Base-by-base conservation (phyloP, 2,888 invertebrate species). In the Drosophila rellima region DNA sequence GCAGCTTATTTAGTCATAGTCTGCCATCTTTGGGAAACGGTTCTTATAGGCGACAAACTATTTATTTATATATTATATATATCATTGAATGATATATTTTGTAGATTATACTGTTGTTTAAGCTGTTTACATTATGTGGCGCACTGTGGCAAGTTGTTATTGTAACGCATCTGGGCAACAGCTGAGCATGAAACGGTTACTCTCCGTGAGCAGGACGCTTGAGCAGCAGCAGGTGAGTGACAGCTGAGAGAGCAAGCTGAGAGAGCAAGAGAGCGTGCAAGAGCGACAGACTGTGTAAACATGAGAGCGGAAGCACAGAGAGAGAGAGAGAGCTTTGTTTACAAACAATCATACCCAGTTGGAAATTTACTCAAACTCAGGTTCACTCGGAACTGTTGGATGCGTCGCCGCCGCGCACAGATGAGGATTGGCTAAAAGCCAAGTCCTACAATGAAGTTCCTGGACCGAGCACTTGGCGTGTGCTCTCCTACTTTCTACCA, bases 371-470 rank as follows among this genome's bases (percentile, higher is more conserved):
- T 42, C 10, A 4, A 2, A 7, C 11, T 7, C 48, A 89, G 79
- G 40, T 23, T 10, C 39, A 65, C 7, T 51, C 59, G 37, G 72
- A 79, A 33, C 35, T 74, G 3, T 18, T 68, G 26, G 85, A 74
- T 4, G 35, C 50, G 5, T 23, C 72, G 3, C 61, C 76, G 1
- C 23, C 71, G 10, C 82, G 89, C 1, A 33, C 33, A 0, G 78
- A 90, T 18, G 71, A 70, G 3, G 89, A 90, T 64, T 92, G 91
- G 91, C 40, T 70, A 13, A 66, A 78, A 29, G 91, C 92, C 0
- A 87, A 79, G 17, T 60, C 85, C 8, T 92, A 81, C 33, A 26
- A 31, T 2, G 65, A 74, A 13, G 76, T 92, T 18, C 92, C 92
- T 0, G 91, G 91, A 26, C 91, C 91, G 0, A 79, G 78, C 5